Evolutionary conservation across 2,797 vertebrate species (phyloP).

Genomic region (Arrhamphus sclerolepis): DNA sequence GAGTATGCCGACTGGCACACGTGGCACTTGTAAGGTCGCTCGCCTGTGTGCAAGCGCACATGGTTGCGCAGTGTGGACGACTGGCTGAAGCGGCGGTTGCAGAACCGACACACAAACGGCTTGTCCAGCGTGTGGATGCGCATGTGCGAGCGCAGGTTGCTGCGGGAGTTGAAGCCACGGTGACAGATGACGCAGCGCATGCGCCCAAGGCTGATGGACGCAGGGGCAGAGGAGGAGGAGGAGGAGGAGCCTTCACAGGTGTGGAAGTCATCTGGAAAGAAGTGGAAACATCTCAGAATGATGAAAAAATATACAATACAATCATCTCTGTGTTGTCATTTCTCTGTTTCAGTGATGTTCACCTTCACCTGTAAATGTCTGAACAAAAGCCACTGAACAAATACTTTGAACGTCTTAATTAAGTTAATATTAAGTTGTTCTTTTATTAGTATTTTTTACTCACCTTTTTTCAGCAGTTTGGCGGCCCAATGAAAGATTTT

Average conservation of each 20-base stretch:
- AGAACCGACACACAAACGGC: constrained; percentile 95
- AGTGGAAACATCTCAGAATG: neutral
- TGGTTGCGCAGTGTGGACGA: constrained; percentile 96
- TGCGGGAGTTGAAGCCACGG: constrained; percentile 96
- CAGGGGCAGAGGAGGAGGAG: constrained; percentile 43
- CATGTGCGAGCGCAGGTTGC: constrained; percentile 98
- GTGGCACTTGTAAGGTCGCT: constrained; percentile 95
- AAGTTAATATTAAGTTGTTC: too few species aligned
- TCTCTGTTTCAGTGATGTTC: too few species aligned
- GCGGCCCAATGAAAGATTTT: too few species aligned
- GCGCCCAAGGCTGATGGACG: constrained; percentile 76
- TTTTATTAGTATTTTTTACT: too few species aligned
- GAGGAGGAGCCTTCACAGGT: constrained; percentile 76
- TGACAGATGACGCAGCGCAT: constrained; percentile 98
- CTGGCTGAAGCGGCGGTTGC: constrained; percentile 97
- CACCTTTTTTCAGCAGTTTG: too few species aligned
- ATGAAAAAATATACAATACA: neutral
- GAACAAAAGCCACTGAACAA: too few species aligned
- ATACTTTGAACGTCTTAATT: too few species aligned
- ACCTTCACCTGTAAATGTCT: too few species aligned
- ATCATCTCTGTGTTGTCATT: too few species aligned
- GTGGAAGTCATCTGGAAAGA: constrained; percentile 89
- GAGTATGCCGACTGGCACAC: constrained; percentile 97
- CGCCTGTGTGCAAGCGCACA: constrained; percentile 94
- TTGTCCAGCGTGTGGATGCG: constrained; percentile 98